phyloP scores from a whole-genome alignment of 2,797 vertebrate species.

The Pangasius krempfi region DNA sequence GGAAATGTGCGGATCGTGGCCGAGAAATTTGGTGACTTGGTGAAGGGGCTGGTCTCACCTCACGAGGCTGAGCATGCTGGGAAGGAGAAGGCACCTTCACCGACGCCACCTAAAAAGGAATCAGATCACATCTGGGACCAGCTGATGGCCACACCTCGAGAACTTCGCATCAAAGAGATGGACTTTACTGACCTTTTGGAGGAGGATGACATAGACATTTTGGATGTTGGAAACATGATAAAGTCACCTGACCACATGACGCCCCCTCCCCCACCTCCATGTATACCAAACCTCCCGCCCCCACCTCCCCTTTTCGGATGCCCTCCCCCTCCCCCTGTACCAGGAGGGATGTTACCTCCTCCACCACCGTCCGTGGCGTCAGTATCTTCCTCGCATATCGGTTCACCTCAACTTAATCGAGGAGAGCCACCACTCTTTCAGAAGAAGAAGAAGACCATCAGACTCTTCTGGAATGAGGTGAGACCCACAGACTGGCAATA shows the following conservation, averaged over 20 bases:
- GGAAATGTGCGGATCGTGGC: conserved; percentile 89
- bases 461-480: conserved; percentile 98
- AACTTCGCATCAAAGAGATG: conserved; percentile 96
- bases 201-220: conserved; percentile 90
- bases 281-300: conserved; percentile 80
- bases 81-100: conserved; percentile 65
- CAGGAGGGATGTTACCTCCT: conserved; percentile 86
- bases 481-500: conserved; percentile 91
- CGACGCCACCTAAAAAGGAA: conserved; percentile 84
- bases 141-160: conserved; percentile 89
- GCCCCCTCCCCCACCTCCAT: conserved; percentile 83
- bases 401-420: conserved; percentile 84
- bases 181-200: conserved; percentile 96
- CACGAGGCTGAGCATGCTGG: conserved; percentile 76
- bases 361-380: conserved; percentile 80
- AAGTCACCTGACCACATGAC: conserved; percentile 78
- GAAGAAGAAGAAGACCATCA: conserved; percentile 98
- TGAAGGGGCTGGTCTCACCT: conserved; percentile 75
- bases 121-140: conserved; percentile 98
- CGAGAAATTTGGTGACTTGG: conserved; percentile 87
- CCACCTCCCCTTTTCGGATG: conserved; percentile 85
- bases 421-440: conserved; percentile 87
- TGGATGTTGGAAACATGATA: conserved; percentile 81
- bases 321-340: conserved; percentile 84
- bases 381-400: conserved; percentile 80